Conservation (phyloP, 2,888 invertebrate species). For the Drosophila meridionalis region DNA sequence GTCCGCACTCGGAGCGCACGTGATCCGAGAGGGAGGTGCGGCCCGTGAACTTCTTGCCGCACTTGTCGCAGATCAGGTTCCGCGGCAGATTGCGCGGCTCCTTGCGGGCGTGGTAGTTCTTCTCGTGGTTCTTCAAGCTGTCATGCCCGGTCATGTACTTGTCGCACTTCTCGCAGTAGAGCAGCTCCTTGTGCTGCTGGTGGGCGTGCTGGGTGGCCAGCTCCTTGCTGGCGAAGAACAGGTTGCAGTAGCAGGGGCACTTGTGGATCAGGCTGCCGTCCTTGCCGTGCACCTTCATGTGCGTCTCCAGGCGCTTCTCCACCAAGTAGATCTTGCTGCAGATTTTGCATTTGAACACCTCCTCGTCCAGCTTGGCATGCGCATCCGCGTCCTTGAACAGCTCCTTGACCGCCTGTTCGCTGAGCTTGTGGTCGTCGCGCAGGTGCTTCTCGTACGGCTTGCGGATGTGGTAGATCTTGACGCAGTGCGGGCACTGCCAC, state of each 20-base stretch:
- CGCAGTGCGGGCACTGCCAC: conserved; percentile 82
- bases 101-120: conserved; percentile 74
- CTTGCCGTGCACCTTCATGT: conserved; percentile 82
- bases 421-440: conserved; percentile 77
- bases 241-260: conserved; percentile 85
- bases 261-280: conserved; percentile 83
- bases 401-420: conserved; percentile 75
- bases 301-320: conserved; percentile 78
- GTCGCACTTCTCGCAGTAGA: conserved; percentile 85
- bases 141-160: conserved; percentile 85
- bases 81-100: conserved; percentile 77
- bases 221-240: conserved; percentile 83
- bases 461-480: conserved; percentile 83
- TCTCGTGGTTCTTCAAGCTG: conserved; percentile 85
- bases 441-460: conserved; percentile 84
- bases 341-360: conserved; percentile 81
- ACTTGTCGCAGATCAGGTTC: conserved; percentile 83
- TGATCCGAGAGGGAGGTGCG: conserved; percentile 85
- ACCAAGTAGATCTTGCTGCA: conserved; percentile 83
- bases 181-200: conserved; percentile 82
- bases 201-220: conserved; percentile 85
- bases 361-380: conserved; percentile 69
- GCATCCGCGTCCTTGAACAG: conserved; percentile 77
- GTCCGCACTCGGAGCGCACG: conserved; percentile 85
- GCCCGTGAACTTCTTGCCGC: conserved; percentile 83